Evolutionary conservation across 2,113 vertebrate species (phyloP), one percentile per base, ranked within the genome.

Genomic region (Asarcornis scutulata): DNA sequence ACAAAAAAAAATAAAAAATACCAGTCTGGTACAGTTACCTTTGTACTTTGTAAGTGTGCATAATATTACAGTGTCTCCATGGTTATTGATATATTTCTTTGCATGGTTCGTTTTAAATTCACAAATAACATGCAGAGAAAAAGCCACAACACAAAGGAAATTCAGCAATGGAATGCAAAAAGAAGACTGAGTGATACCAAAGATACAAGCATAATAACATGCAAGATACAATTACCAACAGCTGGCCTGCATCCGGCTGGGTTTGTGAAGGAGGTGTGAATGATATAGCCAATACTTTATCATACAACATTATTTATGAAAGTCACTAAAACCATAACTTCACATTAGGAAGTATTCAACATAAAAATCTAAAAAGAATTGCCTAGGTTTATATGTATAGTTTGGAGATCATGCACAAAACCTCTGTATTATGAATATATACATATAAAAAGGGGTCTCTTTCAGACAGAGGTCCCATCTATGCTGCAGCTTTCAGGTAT

Each of bases 1-100:
- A 46, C 44, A 86, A 96, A 91, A 91, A 69, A 50, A 86, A 96
- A 91, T 88, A 69, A 50, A 86, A 96, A 91, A 91, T 55, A 86
- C 27, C 72, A 63, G 17, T 95, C 74, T 90, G 46, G 25, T 74
- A 83, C 25, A 63, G 34, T 88, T 88, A 84, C 63, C 63, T 95
- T 93, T 90, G 34, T 69, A 84, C 64, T 69, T 83, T 46, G 3
- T 62, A 75, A 72, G 13, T 58, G 64, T 46, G 38, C 55, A 66
- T 74, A 93, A 90, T 38, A 62, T 78, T 92, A 62, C n/a, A 52
- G 29, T 68, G 36, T 85, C 69, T 75, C 89, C 53, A 93, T 88
- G 50, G 83, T 82, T 93, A 95, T 88, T 75, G 72, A 88, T 91
- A 69, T 89, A 86, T 29, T 87, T 77, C 16, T 74, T 91, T 75